A percentile compares a stretch with the other conserved stretches of the same genome.
phyloP scores from a whole-genome alignment of 2,113 vertebrate genomes.

The Ascaphus truei region DNA sequence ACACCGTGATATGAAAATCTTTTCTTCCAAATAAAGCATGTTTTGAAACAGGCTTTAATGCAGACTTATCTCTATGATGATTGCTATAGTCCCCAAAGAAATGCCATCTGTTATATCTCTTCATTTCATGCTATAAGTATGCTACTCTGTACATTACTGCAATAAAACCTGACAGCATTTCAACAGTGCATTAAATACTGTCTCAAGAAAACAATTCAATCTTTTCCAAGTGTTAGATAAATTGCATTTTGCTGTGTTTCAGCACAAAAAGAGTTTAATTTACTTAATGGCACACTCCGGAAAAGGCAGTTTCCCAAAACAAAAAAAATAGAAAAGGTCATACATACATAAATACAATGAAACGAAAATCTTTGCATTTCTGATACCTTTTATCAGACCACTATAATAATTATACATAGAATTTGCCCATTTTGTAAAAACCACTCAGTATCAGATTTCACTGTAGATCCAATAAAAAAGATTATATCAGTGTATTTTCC shows the following conservation, averaged over 20 bases:
- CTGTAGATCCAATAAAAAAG: not conserved
- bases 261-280: slow-evolving; percentile 27
- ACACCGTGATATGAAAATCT: not conserved
- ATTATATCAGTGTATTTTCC: not conserved
- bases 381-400: too few relatives aligned
- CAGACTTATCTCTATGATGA: not conserved
- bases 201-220: slow-evolving; percentile 30
- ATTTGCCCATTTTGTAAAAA: not conserved
- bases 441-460: too few relatives aligned
- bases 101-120: slow-evolving; percentile 23
- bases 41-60: too few relatives aligned
- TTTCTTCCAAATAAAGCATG: slow-evolving; percentile 2
- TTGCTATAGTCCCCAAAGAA: not conserved
- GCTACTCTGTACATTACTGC: slow-evolving; percentile 31
- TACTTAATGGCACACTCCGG: not conserved
- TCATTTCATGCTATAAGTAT: slow-evolving; percentile 20
- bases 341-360: not conserved
- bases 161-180: slow-evolving; percentile 17
- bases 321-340: not conserved
- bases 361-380: too few relatives aligned
- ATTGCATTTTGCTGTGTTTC: slow-evolving; percentile 22
- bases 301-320: not conserved
- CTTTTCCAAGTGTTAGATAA: slow-evolving; percentile 30
- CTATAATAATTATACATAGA: not conserved
- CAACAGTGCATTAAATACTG: slow-evolving; percentile 9